Evolutionary conservation across 2,113 vertebrate genomes (phyloP).

Genomic region (Boleophthalmus pectinirostris): DNA sequence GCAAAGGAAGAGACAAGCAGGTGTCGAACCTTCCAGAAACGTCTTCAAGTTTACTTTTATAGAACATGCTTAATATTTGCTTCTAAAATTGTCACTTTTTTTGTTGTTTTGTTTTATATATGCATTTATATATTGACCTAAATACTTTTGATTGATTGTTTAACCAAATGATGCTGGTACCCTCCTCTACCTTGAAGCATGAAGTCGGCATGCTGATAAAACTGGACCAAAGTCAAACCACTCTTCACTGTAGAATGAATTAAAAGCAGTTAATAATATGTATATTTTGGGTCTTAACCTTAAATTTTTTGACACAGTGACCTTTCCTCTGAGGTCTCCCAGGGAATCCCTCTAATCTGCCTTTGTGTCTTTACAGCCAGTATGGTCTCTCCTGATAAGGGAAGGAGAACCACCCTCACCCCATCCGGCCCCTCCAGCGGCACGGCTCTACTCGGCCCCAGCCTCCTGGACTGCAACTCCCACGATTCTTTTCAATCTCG

Average conservation of each 20-base stretch:
- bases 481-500: slow-evolving; percentile 95
- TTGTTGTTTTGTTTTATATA: too few relatives aligned
- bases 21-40: too few relatives aligned
- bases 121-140: too few relatives aligned
- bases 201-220: background rate
- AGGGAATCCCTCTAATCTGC: slow-evolving; percentile 1
- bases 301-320: background rate
- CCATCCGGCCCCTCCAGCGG: slow-evolving; percentile 83
- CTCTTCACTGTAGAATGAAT: background rate
- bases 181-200: background rate
- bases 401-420: slow-evolving; percentile 83
- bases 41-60: too few relatives aligned
- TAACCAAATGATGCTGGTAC: too few relatives aligned
- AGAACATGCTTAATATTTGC: too few relatives aligned
- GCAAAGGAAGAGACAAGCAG: too few relatives aligned
- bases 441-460: slow-evolving; percentile 90
- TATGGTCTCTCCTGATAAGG: slow-evolving; percentile 95
- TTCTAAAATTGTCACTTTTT: too few relatives aligned
- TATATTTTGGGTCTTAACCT: background rate
- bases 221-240: background rate
- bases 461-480: slow-evolving; percentile 94
- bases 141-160: too few relatives aligned
- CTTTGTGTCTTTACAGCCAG: slow-evolving; percentile 79
- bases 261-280: background rate
- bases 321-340: background rate